Evolutionary conservation across 2,113 vertebrate genomes (phyloP), one percentile per base, ranked within the genome.

Genomic region (Caloenas nicobarica): DNA sequence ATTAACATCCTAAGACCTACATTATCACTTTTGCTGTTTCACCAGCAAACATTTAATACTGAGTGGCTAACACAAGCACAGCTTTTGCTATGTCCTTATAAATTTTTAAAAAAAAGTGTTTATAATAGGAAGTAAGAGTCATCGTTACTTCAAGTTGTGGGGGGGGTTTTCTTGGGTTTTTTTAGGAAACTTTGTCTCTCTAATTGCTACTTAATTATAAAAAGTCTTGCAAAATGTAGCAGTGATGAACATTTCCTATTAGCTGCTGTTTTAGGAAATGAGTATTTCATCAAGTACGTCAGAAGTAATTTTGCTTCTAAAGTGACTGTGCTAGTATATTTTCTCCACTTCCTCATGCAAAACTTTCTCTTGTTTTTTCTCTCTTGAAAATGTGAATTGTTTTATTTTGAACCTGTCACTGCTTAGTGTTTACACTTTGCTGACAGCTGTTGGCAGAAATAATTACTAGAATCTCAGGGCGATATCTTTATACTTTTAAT

Each of bases 1-100:
- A 98, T 98, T 98, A 98, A 98, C 98, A 98, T 98, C 98, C 98
- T 91, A 93, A 81, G 84, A 97, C 96, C 96, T 96, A 97, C 96
- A 95, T 97, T 97, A 96, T 97, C 97, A 97, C 97, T 97, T 89
- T 82, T 89, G 95, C 95, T 97, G 96, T 97, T 98, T 97, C 96
- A 84, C 91, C 81, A 61, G 96, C 54, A 81, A 97, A 96, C 97
- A 53, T 88, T 97, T 95, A 89, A 98, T 97, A 95, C 94, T 34
- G 96, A 95, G 97, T 97, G 93, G 96, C 95, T 85, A 95, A 95
- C 60, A 65, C 92, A 62, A 95, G 88, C 79, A 86, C 77, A 65
- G 86, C 79, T 96, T 95, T 95, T 88, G 83, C 94, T 88, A 9
- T 42, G 21, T 86, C 81, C 78, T 70, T 92, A 79, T 46, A 88